Conservation (phyloP, 2,888 invertebrate genomes). For the Sesia apiformis region DNA sequence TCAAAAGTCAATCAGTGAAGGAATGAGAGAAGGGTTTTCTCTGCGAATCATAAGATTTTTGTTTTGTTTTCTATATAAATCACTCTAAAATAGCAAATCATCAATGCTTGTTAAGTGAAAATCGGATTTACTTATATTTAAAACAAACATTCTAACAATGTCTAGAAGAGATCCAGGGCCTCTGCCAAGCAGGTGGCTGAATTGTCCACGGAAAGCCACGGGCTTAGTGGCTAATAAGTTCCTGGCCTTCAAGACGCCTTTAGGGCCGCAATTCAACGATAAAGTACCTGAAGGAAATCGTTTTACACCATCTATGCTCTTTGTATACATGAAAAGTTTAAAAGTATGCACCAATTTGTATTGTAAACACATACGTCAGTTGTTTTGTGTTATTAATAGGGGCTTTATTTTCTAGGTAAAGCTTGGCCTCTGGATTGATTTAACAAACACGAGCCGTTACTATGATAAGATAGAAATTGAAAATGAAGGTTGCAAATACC, state of each 20-base stretch:
- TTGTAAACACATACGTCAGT: slow-evolving; percentile 3
- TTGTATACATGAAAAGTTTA: slow-evolving; percentile 83
- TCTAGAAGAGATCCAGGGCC: slow-evolving; percentile 69
- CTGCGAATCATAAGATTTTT: neutral
- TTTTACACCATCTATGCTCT: slow-evolving; percentile 92
- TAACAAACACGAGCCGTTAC: slow-evolving; percentile 96
- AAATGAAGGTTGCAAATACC: slow-evolving; percentile 83
- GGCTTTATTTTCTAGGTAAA: slow-evolving; percentile 75
- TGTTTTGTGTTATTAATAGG: slow-evolving; percentile 7
- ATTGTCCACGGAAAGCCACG: slow-evolving; percentile 88
- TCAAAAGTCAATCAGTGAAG: too few species aligned
- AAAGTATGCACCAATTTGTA: slow-evolving; percentile 72
- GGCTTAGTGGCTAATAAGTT: slow-evolving; percentile 86
- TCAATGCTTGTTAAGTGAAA: neutral
- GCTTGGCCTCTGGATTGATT: slow-evolving; percentile 95
- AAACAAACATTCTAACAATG: slow-evolving; percentile 22
- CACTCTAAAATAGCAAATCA: neutral
- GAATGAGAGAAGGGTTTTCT: slow-evolving; percentile 10
- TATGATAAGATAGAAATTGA: slow-evolving; percentile 90
- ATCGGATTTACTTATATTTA: neutral
- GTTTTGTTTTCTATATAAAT: neutral
- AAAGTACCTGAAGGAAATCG: slow-evolving; percentile 88
- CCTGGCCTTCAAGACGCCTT: slow-evolving; percentile 95
- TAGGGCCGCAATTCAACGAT: slow-evolving; percentile 86
- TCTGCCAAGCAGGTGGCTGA: slow-evolving; percentile 90